These are phyloP conservation scores for Ceyx margarethae DNA, from an alignment of 2,113 vertebrate genomes.

Conservation along the genomic window DNA sequence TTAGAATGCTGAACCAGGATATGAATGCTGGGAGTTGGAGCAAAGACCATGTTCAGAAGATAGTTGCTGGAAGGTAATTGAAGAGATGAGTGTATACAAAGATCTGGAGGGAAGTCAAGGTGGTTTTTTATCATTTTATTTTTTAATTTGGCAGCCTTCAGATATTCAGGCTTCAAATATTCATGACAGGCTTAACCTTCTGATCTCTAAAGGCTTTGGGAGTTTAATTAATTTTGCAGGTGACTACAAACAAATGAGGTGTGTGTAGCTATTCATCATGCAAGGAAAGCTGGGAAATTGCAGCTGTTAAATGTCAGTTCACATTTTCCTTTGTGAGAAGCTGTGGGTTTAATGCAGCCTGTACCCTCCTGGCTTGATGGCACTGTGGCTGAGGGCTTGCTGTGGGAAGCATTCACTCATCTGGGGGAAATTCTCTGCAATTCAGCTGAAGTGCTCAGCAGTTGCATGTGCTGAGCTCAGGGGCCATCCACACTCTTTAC, in stretches of 20 bases:
- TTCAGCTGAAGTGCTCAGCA: neutral
- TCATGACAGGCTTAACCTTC: neutral
- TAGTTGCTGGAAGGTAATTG: neutral
- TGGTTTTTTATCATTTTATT: neutral
- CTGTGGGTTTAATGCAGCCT: neutral
- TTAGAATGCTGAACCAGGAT: neutral
- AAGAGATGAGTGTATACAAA: neutral
- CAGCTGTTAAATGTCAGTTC: neutral
- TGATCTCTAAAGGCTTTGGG: neutral
- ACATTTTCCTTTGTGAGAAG: neutral
- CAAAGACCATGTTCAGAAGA: neutral
- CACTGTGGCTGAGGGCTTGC: neutral
- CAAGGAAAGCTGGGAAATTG: neutral
- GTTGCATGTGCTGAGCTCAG: neutral
- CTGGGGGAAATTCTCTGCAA: neutral
- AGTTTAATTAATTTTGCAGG: constrained; percentile 15
- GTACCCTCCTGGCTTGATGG: neutral
- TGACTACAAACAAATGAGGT: neutral
- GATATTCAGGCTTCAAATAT: neutral
- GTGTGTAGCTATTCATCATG: neutral
- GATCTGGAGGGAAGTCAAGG: neutral
- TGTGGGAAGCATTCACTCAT: neutral
- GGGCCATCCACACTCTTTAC: neutral
- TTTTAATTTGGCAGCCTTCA: neutral
- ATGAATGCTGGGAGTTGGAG: neutral